phyloP scores from a whole-genome alignment of 2,797 vertebrate genomes.

The Heteromormyrus szaboi region DNA sequence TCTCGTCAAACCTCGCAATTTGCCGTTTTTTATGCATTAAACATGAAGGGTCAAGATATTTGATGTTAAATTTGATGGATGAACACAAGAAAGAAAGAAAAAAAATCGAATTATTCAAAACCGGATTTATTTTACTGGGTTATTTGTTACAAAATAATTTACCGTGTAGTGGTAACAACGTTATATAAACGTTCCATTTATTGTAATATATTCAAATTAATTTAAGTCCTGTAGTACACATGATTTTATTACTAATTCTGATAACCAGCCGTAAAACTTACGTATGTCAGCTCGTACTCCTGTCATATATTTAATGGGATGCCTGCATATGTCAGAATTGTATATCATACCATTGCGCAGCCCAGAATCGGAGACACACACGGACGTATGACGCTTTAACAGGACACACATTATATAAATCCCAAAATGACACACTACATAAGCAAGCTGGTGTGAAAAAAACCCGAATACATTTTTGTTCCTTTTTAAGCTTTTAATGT shows the following conservation, averaged over 20 bases:
- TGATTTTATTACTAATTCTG: not conserved
- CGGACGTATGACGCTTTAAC: not conserved
- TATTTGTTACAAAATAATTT: constrained; percentile 9
- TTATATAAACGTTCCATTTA: not conserved
- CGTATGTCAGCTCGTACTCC: not conserved
- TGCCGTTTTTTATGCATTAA: constrained; percentile 66
- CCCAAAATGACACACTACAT: constrained; percentile 7
- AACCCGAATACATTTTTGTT: constrained; percentile 77
- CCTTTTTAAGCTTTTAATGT: constrained; percentile 97
- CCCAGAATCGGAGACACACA: not conserved
- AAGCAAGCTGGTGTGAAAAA: constrained; percentile 42
- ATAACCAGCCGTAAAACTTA: not conserved
- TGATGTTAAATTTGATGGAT: constrained; percentile 68
- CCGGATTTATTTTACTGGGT: not conserved
- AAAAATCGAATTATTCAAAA: constrained; percentile 9
- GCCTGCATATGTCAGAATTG: not conserved
- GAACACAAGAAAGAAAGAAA: constrained; percentile 44
- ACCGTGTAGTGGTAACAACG: not conserved
- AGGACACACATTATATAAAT: not conserved
- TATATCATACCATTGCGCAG: not conserved
- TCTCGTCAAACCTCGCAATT: constrained; percentile 65
- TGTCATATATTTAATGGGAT: not conserved
- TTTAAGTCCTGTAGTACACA: not conserved
- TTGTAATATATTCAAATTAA: not conserved
- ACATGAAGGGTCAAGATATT: constrained; percentile 79